A percentile compares a stretch with the other conserved stretches of the same genome.
These are phyloP conservation scores for Eidolon dupreanum DNA, from an alignment of 2,797 vertebrate genomes.

Conservation along the genomic window DNA sequence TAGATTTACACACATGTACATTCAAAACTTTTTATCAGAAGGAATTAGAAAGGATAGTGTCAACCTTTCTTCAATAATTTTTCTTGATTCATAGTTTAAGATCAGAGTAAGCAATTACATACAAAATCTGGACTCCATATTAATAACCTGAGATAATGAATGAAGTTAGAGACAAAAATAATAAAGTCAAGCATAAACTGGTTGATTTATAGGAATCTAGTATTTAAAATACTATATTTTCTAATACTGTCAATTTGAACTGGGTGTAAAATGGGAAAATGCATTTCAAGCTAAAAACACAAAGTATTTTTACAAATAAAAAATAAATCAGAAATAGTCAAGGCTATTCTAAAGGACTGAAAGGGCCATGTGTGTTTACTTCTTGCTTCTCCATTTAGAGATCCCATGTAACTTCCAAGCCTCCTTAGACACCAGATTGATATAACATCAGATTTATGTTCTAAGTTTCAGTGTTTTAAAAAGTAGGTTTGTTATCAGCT, in stretches of 20 bases:
- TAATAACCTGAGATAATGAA: slow-evolving; percentile 50
- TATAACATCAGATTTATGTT: not conserved
- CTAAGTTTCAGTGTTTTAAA: slow-evolving; percentile 30
- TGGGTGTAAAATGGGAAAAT: slow-evolving; percentile 24
- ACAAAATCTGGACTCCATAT: not conserved
- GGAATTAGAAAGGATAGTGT: not conserved
- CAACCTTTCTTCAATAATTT: not conserved
- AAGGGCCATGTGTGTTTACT: not conserved
- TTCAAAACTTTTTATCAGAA: slow-evolving; percentile 13
- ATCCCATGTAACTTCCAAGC: not conserved
- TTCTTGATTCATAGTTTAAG: slow-evolving; percentile 47
- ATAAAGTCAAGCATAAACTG: slow-evolving; percentile 45
- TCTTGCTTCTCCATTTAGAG: not conserved
- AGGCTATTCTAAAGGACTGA: not conserved
- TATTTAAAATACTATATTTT: slow-evolving; percentile 48
- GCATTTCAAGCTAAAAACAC: slow-evolving; percentile 42
- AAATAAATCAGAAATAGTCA: slow-evolving; percentile 22
- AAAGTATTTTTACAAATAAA: slow-evolving; percentile 17
- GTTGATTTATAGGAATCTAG: slow-evolving; percentile 10
- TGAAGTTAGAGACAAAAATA: slow-evolving; percentile 43
- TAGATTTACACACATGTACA: not conserved
- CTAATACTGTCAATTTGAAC: slow-evolving; percentile 14
- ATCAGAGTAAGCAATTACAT: slow-evolving; percentile 24
- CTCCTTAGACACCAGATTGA: not conserved
- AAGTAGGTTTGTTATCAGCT: not conserved